These are phyloP conservation scores for Colletes gigas DNA, from an alignment of 1,140 invertebrate species.

Conservation along the genomic window DNA sequence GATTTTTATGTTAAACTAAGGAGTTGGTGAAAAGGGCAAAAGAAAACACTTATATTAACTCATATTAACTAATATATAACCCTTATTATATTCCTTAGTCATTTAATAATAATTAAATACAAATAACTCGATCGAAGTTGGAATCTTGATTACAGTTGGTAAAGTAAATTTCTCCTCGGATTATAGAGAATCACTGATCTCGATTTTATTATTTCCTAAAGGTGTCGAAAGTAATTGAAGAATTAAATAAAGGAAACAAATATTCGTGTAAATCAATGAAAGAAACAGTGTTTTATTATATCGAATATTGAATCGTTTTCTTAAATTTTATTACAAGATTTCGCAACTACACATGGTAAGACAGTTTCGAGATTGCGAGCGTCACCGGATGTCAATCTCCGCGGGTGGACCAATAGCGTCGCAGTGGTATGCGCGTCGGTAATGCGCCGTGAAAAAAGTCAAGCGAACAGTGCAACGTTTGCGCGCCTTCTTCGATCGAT, in stretches of 20 bases:
- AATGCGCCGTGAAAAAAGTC: background rate
- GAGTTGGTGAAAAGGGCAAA: background rate
- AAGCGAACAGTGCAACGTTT: background rate
- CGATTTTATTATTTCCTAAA: background rate
- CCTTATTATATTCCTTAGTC: no score
- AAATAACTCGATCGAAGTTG: background rate
- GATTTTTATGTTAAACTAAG: background rate
- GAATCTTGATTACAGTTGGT: constrained; percentile 1
- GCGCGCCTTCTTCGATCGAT: constrained; percentile 16
- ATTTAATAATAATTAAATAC: no score
- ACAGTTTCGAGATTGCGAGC: background rate
- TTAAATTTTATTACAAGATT: background rate
- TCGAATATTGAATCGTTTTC: background rate
- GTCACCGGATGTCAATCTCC: background rate
- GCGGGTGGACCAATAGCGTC: background rate
- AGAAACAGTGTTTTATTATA: no score
- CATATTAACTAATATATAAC: no score
- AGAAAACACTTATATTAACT: no score
- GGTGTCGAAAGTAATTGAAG: background rate
- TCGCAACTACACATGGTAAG: background rate
- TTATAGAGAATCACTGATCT: background rate
- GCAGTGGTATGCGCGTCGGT: constrained; percentile 4
- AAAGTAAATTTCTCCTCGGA: background rate
- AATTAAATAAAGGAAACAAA: background rate
- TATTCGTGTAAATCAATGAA: no score